phyloP scores from a whole-genome alignment of 2,797 vertebrate species.

The Petrocephalus sullivani region DNA sequence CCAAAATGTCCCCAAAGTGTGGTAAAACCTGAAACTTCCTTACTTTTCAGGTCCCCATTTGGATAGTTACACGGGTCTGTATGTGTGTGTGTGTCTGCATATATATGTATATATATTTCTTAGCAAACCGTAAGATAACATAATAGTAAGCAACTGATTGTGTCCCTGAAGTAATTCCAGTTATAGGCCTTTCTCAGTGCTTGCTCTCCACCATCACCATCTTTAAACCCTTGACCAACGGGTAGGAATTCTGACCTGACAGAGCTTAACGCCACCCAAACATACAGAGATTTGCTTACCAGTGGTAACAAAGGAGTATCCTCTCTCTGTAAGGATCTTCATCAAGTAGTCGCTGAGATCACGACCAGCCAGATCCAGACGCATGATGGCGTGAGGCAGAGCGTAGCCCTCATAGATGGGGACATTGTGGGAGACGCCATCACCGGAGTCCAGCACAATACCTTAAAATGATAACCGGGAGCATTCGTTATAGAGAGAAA shows the following conservation, averaged over 20 bases:
- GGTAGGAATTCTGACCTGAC: too few relatives aligned
- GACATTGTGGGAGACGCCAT: constrained; percentile 94
- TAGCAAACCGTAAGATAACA: too few relatives aligned
- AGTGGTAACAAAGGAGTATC: constrained; percentile 94
- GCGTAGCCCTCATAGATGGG: constrained; percentile 97
- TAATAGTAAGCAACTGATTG: too few relatives aligned
- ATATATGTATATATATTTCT: too few relatives aligned
- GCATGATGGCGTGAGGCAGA: constrained; percentile 94
- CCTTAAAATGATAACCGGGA: constrained; percentile 55
- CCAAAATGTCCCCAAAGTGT: too few relatives aligned
- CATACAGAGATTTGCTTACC: constrained; percentile 53
- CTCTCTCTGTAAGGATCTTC: constrained; percentile 97
- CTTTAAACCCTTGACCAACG: too few relatives aligned
- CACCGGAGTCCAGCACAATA: constrained; percentile 92
- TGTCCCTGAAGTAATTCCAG: too few relatives aligned
- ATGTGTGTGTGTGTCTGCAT: too few relatives aligned
- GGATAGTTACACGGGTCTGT: not conserved
- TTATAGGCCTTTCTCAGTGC: not conserved
- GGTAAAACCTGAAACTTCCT: too few relatives aligned
- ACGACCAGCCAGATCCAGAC: constrained; percentile 89
- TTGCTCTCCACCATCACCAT: not conserved
- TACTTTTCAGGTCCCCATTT: not conserved
- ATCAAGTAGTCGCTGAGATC: constrained; percentile 98
- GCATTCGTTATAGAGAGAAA: not conserved
- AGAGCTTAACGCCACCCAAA: too few relatives aligned